Base-by-base conservation (phyloP, 1,140 invertebrate genomes). In the Sitobion miscanthi region DNA sequence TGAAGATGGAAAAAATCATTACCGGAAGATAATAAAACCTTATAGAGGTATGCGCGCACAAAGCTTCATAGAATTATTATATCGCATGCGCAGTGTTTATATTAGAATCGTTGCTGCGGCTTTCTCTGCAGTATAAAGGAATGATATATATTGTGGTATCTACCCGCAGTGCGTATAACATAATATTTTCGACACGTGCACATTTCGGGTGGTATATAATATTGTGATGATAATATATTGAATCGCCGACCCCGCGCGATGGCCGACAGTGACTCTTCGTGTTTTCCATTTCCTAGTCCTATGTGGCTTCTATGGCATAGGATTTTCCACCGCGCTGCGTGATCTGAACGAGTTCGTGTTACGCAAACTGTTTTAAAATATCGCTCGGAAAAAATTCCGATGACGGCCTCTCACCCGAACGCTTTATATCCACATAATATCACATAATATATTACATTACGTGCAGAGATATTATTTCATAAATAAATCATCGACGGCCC, bases 21-120 rank as follows among this genome's bases (percentile, higher is more conserved):
- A 87, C 42, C 85, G 38, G 23, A 25, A 87, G 85, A 87, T 87
- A 30, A 87, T 77, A 77, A 87, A 87, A 47, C 42, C 45, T 45
- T n/a, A 14, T 20, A 20, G 23, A 47, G 23, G 25, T 20, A n/a
- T n/a, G 85, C 30, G 85, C 42, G 42, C 9, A 45, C 62, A 69
- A 69, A 69, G 62, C 30, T n/a, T n/a, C 14, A n/a, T 17, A 17
- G 21, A 23, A 30, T 30, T 17, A 69, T 69, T n/a, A 69, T 14
- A 69, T 69, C 14, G 62, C 62, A 69, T 17, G 5, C 4, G 30
- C 62, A n/a, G 62, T 57, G 57, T 45, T 23, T 25, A 30, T 30
- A 42, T 30, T 49, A n/a, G 45, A 86, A 45, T 45, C 85, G 23
- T 14, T 38, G 82, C 20, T 23, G 42, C 20, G 35, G 45, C 85